Evolutionary conservation across 2,113 vertebrate species (phyloP).

Genomic region (Mola mola): DNA sequence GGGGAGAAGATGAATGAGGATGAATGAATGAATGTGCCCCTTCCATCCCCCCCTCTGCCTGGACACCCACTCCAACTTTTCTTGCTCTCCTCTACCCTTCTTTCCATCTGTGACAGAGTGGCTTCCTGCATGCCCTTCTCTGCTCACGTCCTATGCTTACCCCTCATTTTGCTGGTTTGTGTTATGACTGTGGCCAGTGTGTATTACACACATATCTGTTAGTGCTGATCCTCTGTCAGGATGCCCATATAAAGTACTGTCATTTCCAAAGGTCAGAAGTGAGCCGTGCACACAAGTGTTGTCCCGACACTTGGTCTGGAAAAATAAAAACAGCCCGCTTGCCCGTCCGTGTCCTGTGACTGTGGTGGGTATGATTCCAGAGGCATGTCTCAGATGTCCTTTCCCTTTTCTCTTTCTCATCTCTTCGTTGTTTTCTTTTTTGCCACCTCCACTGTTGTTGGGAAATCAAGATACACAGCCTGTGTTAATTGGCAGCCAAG

Average conservation of each 20-base stretch:
- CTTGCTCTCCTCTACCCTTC: constrained; percentile 46
- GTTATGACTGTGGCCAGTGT: constrained; percentile 84
- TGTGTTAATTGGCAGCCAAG: constrained; percentile 37
- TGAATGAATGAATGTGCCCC: constrained; percentile 75
- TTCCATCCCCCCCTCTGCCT: constrained; percentile 38
- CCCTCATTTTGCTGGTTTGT: constrained; percentile 57
- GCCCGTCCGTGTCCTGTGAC: constrained; percentile 68
- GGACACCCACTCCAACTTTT: constrained; percentile 22
- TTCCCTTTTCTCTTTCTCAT: constrained; percentile 40
- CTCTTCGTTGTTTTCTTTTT: constrained; percentile 18
- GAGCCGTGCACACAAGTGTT: constrained; percentile 84
- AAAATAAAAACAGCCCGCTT: constrained; percentile 68
- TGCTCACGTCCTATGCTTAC: constrained; percentile 40
- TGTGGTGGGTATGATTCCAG: constrained; percentile 45
- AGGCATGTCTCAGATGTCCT: constrained; percentile 60
- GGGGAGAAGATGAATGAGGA: constrained; percentile 83
- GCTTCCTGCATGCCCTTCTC: constrained; percentile 54
- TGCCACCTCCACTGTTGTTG: constrained; percentile 26
- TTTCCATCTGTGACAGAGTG: constrained; percentile 42
- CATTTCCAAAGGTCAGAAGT: constrained; percentile 84
- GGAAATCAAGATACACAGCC: constrained; percentile 45
- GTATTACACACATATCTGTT: constrained; percentile 84
- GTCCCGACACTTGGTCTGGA: constrained; percentile 80
- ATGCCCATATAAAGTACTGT: constrained; percentile 83
- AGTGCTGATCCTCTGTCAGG: constrained; percentile 73